A percentile compares a stretch with the other conserved stretches of the same genome.
Conservation (phyloP, 1,140 invertebrate genomes). For the Drosophila sp. region DNA sequence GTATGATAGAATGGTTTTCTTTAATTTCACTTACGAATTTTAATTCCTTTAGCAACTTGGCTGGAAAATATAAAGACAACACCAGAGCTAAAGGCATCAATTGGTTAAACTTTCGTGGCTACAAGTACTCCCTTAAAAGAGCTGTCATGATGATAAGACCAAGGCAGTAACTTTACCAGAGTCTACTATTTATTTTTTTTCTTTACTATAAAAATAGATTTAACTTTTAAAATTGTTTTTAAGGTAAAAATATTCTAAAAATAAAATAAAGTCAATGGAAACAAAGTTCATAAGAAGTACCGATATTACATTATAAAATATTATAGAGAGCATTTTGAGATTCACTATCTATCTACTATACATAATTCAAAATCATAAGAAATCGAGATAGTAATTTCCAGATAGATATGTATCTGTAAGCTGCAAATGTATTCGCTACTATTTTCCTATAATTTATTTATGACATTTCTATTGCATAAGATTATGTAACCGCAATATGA, state of each 20-base stretch:
- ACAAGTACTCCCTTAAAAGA: neutral
- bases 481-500: constrained; percentile 57
- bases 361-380: too few species aligned
- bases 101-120: neutral
- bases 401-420: neutral
- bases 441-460: constrained; percentile 9
- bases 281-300: too few species aligned
- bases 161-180: neutral
- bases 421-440: neutral
- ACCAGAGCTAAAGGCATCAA: constrained; percentile 2
- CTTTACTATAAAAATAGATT: too few species aligned
- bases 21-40: neutral
- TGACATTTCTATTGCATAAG: neutral
- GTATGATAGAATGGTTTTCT: neutral
- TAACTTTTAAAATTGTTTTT: too few species aligned
- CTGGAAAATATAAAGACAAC: neutral
- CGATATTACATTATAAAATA: too few species aligned
- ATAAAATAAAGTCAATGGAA: too few species aligned
- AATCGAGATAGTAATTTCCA: neutral
- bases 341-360: too few species aligned
- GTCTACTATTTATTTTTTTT: too few species aligned
- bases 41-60: neutral
- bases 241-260: too few species aligned
- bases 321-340: too few species aligned
- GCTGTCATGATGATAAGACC: constrained; percentile 20